phyloP scores from a whole-genome alignment of 2,888 invertebrate species.

The Rotaria magnacalcarata region DNA sequence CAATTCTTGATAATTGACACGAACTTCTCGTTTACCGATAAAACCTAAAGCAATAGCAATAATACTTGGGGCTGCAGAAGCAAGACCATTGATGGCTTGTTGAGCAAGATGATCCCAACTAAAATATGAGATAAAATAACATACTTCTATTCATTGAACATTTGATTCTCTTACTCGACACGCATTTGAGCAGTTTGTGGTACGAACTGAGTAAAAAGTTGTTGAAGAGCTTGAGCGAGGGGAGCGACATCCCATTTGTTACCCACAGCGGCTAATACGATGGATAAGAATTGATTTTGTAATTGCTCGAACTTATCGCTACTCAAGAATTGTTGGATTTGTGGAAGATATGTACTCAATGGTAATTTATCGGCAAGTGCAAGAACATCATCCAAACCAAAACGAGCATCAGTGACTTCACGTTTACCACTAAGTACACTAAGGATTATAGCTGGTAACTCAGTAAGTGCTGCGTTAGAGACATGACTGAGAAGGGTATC shows the following conservation, averaged over 20 bases:
- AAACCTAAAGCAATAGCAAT: not conserved
- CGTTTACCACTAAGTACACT: not conserved
- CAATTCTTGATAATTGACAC: not conserved
- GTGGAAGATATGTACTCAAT: not conserved
- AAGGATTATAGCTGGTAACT: not conserved
- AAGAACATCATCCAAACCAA: not conserved
- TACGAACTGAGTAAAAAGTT: not conserved
- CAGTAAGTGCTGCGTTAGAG: not conserved
- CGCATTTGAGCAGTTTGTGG: not conserved
- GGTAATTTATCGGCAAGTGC: not conserved
- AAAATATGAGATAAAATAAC: not conserved
- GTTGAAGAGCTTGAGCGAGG: not conserved
- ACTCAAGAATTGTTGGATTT: not conserved
- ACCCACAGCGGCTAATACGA: not conserved
- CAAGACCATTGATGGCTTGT: not conserved
- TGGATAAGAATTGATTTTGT: not conserved
- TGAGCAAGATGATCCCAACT: not conserved
- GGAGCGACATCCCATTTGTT: not conserved
- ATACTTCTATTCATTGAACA: no score
- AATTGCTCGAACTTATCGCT: not conserved
- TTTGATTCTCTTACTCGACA: not conserved
- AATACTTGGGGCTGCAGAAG: not conserved
- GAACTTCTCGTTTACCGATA: not conserved
- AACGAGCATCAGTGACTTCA: not conserved
- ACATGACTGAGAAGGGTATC: not conserved